These are phyloP conservation scores for Lithodes maja DNA, from an alignment of 2,888 invertebrate genomes.

Conservation along the genomic window DNA sequence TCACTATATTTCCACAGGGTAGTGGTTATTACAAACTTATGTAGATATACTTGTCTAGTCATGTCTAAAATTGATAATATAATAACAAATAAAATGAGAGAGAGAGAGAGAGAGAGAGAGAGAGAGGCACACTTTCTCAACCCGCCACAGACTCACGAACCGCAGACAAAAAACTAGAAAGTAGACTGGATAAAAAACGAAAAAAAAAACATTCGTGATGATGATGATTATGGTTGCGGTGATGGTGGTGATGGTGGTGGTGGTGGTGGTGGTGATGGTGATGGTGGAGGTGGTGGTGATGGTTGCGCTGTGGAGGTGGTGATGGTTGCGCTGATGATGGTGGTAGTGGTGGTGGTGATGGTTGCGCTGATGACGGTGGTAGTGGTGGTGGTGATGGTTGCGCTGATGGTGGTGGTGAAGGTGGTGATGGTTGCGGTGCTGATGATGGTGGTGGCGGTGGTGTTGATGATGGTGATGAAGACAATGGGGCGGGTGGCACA, in stretches of 20 bases:
- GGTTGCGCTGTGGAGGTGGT: neutral
- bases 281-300: neutral
- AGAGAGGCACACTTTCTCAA: too few relatives aligned
- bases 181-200: neutral
- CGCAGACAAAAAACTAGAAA: neutral
- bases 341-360: conserved; percentile 8
- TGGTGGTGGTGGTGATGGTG: neutral
- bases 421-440: too few relatives aligned
- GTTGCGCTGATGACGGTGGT: neutral
- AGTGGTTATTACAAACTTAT: too few relatives aligned
- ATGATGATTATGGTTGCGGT: neutral
- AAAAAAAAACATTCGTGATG: neutral
- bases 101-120: conserved; percentile 20
- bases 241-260: neutral
- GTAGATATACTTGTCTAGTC: too few relatives aligned
- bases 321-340: neutral
- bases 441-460: too few relatives aligned
- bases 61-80: too few relatives aligned
- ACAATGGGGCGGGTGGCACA: neutral
- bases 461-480: neutral
- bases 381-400: neutral
- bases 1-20: too few relatives aligned
- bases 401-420: too few relatives aligned
- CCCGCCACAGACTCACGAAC: neutral
- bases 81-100: too few relatives aligned